Base-by-base conservation (phyloP, 2,888 invertebrate species). In the Gymnoscelis rufifasciata region DNA sequence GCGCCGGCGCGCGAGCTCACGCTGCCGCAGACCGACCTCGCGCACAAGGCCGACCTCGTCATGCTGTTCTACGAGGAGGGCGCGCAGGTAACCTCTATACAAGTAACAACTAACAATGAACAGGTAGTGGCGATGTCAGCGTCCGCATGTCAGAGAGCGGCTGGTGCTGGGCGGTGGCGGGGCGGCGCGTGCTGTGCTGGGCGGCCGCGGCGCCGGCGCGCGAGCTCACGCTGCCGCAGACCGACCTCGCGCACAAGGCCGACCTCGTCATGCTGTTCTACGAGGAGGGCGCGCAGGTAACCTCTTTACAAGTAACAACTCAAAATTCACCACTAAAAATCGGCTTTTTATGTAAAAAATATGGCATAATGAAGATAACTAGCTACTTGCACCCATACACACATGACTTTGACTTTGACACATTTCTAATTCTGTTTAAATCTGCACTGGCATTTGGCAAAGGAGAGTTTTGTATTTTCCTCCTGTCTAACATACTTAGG, bases 231-330 rank as follows among this genome's bases (percentile, higher is more conserved):
- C 77, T 98, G 29, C 97, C 97, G 0, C 95, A 97, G 56, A 97
- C 97, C 60, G 97, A 97, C 77, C 89, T 97, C 10, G 95, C 96
- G 0, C 97, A 98, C 74, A 93, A 94, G 65, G 95, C 97, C 0
- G 93, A 96, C 47, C 89, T 97, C 10, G 93, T 95, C 0, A 91
- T 92, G 15, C 91, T 96, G 0, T 95, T 94, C 70, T 86, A 83
- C 61, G 77, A 81, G 40, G 75, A 82, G 58, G 81, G 71, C 1
- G 76, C 80, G 28, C 84, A 84, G 75, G 84, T 83, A 29, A 8
- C 7, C 10, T n/a, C n/a, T 19, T 3, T 5, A 3, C 5, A 19
- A 19, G 5, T 19, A 19, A 19, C 2, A 3, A 19, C 5, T 3
- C 2, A 19, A 3, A 19, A 3, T 19, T n/a, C n/a, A n/a, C n/a